These are phyloP conservation scores for Orgyia antiqua DNA, from an alignment of 2,888 invertebrate genomes.

Conservation along the genomic window DNA sequence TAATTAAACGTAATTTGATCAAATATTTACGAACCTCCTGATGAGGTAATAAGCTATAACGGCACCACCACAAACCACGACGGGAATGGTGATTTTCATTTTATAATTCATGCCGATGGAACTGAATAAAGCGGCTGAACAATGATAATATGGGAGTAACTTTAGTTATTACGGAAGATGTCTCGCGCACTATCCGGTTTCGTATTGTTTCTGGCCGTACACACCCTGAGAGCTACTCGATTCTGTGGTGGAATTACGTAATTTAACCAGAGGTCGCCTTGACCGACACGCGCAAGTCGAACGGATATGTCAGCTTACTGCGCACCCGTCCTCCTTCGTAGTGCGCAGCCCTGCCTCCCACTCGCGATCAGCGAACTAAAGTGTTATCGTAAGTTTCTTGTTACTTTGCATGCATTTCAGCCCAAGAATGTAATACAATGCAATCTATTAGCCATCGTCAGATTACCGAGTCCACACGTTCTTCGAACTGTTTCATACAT, in stretches of 20 bases:
- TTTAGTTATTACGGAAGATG: constrained; percentile 39
- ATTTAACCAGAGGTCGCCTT: constrained; percentile 72
- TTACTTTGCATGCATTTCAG: constrained; percentile 67
- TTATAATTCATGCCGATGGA: constrained; percentile 65
- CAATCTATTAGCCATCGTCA: constrained; percentile 53
- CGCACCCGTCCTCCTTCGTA: constrained; percentile 60
- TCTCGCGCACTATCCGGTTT: constrained; percentile 48
- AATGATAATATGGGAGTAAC: constrained; percentile 17
- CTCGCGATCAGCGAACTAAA: constrained; percentile 53
- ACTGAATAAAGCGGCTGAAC: constrained; percentile 12
- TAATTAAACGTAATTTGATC: constrained; percentile 7
- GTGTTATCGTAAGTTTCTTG: constrained; percentile 69
- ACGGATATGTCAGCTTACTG: constrained; percentile 73
- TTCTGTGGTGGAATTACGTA: constrained; percentile 71
- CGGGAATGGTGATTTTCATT: constrained; percentile 69
- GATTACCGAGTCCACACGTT: constrained; percentile 57
- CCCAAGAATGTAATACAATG: constrained; percentile 40
- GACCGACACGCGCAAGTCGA: constrained; percentile 74
- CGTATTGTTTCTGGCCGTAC: constrained; percentile 55
- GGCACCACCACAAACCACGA: constrained; percentile 73
- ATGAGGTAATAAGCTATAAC: constrained; percentile 75
- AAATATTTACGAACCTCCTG: constrained; percentile 66
- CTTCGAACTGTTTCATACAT: constrained; percentile 42
- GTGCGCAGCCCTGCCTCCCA: constrained; percentile 70
- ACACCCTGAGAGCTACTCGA: constrained; percentile 65